phyloP scores from a whole-genome alignment of 2,888 invertebrate species.

The Platerodrilus igneus region DNA sequence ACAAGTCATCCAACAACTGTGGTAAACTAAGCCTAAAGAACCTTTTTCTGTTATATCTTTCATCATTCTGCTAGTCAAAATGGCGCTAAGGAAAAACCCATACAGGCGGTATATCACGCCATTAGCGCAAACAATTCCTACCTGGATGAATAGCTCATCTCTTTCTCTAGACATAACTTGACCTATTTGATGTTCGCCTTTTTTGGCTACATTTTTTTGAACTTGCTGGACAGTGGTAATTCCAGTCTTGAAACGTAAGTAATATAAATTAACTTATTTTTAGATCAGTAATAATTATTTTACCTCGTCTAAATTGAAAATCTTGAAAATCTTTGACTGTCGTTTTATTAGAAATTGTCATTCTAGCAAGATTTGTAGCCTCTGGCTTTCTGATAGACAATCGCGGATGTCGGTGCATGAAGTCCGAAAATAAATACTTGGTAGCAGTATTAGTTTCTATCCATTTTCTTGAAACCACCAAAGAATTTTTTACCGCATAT shows the following conservation, averaged over 20 bases:
- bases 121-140: conserved; percentile 4
- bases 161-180: conserved; percentile 11
- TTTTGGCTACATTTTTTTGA: conserved; percentile 8
- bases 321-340: conserved; percentile 9
- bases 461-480: conserved; percentile 11
- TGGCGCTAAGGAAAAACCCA: conserved; percentile 5
- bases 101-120: conserved; percentile 4
- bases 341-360: conserved; percentile 7
- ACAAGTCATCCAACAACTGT: no score
- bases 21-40: conserved; percentile 22
- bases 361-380: conserved; percentile 13
- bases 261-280: no score
- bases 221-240: conserved; percentile 6
- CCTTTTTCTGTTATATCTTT: conserved; percentile 24
- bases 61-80: conserved; percentile 17
- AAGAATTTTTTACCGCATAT: conserved; percentile 10
- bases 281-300: neutral
- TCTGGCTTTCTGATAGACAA: conserved; percentile 13
- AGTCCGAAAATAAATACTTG: conserved; percentile 9
- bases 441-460: conserved; percentile 1
- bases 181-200: conserved; percentile 7
- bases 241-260: conserved; percentile 2
- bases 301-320: conserved; percentile 6
- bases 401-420: conserved; percentile 8
- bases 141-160: conserved; percentile 5